phyloP scores from a whole-genome alignment of 2,888 invertebrate genomes.

The Scaptodrosophila latifasciaeformis region DNA sequence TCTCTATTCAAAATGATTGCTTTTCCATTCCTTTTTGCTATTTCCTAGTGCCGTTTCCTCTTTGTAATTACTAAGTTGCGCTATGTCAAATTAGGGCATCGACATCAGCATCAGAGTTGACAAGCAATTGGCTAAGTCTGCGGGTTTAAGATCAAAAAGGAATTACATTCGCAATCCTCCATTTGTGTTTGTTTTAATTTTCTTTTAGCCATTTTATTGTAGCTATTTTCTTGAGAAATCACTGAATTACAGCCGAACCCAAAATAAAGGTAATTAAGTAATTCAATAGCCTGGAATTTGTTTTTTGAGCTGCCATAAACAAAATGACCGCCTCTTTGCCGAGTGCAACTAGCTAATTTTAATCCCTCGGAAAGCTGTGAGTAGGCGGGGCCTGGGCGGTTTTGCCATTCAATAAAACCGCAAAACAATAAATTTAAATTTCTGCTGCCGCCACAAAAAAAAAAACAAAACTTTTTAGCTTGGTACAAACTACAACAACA shows the following conservation, averaged over 20 bases:
- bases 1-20: no score
- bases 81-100: no score
- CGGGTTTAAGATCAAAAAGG: no score
- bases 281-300: conserved; percentile 46
- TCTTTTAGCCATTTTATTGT: no score
- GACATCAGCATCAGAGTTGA: background rate
- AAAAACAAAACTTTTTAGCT: conserved; percentile 63
- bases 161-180: no score
- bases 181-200: no score
- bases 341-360: conserved; percentile 54
- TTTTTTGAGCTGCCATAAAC: no score
- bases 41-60: no score
- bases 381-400: background rate
- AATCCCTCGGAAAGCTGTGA: no score
- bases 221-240: no score
- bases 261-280: conserved; percentile 58
- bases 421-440: conserved; percentile 67
- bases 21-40: no score
- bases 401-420: conserved; percentile 53
- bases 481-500: conserved; percentile 45
- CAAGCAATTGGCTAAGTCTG: background rate
- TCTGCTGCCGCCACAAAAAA: conserved; percentile 42
- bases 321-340: conserved; percentile 61
- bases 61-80: no score
- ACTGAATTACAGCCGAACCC: conserved; percentile 32